phyloP scores from a whole-genome alignment of 2,797 vertebrate species.

The Dallia pectoralis region DNA sequence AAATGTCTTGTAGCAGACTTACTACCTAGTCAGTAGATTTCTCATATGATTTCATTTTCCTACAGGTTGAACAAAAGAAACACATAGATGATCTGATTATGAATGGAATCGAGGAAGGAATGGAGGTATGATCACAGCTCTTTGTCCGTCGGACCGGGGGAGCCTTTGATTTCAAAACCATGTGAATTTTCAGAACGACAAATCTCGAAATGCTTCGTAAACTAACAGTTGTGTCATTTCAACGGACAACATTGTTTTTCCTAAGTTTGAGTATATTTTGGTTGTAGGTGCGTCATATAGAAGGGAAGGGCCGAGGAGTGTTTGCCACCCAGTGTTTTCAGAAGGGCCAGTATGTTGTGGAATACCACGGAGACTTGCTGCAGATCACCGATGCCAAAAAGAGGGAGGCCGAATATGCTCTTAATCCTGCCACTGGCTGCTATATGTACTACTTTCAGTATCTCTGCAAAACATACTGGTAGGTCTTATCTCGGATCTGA shows the following conservation, averaged over 20 bases:
- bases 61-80: constrained; percentile 89
- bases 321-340: constrained; percentile 87
- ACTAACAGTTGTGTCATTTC: no score
- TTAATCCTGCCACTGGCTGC: constrained; percentile 92
- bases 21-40: background rate
- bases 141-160: background rate
- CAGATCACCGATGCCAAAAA: constrained; percentile 90
- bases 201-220: no score
- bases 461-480: constrained; percentile 97
- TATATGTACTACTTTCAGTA: constrained; percentile 99
- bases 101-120: constrained; percentile 92
- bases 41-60: constrained; percentile 31
- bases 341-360: constrained; percentile 93
- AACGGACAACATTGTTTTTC: background rate
- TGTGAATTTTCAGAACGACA: no score
- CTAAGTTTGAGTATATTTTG: background rate
- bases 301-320: constrained; percentile 93
- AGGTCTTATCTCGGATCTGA: constrained; percentile 45
- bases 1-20: background rate
- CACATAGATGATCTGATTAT: constrained; percentile 87
- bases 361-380: constrained; percentile 97
- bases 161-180: no score
- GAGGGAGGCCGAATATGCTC: constrained; percentile 86
- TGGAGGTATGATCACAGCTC: constrained; percentile 81
- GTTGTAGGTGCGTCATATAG: constrained; percentile 86